Conservation (phyloP, 1,140 invertebrate genomes). For the Camponotus pennsylvanicus region DNA sequence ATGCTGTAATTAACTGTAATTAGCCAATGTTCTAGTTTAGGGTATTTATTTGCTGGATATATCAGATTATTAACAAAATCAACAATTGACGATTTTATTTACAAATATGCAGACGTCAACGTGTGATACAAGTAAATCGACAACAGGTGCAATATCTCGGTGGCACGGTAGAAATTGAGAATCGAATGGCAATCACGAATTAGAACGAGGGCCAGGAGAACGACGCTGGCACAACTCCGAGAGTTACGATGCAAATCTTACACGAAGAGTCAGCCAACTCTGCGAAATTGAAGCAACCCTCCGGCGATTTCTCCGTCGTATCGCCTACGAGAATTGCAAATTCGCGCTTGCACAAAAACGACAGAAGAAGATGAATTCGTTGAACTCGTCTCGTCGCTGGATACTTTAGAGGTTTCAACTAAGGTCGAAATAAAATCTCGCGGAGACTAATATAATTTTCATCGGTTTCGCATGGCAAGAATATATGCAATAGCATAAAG, state of each 20-base stretch:
- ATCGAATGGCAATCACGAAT: slow-evolving; percentile 67
- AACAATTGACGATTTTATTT: background rate
- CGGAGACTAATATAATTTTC: background rate
- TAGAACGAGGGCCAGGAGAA: slow-evolving; percentile 61
- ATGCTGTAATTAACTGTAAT: background rate
- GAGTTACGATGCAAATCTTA: slow-evolving; percentile 72
- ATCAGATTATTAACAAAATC: background rate
- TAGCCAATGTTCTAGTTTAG: background rate
- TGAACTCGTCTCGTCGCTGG: slow-evolving; percentile 2
- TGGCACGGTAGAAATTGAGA: slow-evolving; percentile 37
- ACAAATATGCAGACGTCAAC: background rate
- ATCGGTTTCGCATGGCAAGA: background rate
- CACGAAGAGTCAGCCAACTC: slow-evolving; percentile 55
- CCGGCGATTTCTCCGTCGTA: slow-evolving; percentile 54
- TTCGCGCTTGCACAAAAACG: slow-evolving; percentile 36
- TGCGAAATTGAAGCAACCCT: slow-evolving; percentile 70
- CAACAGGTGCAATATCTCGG: background rate
- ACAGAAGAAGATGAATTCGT: slow-evolving; percentile 33
- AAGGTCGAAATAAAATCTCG: slow-evolving; percentile 45
- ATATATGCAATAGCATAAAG: background rate
- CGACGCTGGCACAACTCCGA: slow-evolving; percentile 46
- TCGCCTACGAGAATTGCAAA: slow-evolving; percentile 68
- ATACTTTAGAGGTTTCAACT: slow-evolving; percentile 53
- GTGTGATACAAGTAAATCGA: background rate
- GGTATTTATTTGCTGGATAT: background rate